These are phyloP conservation scores for Pecten maximus DNA, from an alignment of 2,888 invertebrate species.

Conservation along the genomic window DNA sequence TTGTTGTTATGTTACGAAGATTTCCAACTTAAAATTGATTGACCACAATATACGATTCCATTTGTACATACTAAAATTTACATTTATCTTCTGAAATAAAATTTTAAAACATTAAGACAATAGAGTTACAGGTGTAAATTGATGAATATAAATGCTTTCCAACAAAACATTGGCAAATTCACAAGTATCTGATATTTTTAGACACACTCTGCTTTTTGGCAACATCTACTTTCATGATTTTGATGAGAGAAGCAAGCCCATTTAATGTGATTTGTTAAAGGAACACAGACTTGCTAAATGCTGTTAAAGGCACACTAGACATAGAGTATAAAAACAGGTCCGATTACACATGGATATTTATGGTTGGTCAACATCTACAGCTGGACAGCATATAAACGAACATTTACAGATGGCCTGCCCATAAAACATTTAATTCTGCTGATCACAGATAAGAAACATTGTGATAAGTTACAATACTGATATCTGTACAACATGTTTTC, in stretches of 20 bases:
- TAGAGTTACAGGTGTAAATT: background rate
- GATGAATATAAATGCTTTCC: constrained; percentile 8
- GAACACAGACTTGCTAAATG: background rate
- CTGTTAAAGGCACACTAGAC: background rate
- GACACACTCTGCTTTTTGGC: constrained; percentile 13
- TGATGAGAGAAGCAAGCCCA: background rate
- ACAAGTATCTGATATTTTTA: constrained; percentile 33
- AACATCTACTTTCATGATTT: background rate
- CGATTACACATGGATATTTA: background rate
- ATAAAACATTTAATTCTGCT: too few species aligned
- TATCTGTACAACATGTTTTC: too few species aligned
- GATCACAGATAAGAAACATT: too few species aligned
- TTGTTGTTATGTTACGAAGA: background rate
- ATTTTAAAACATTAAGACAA: constrained; percentile 35
- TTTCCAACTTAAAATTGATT: constrained; percentile 27
- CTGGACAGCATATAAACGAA: background rate
- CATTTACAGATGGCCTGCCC: background rate
- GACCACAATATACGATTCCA: constrained; percentile 27
- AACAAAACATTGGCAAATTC: background rate
- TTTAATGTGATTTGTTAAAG: background rate
- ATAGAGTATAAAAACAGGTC: background rate
- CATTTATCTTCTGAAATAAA: constrained; percentile 5
- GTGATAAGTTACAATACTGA: too few species aligned
- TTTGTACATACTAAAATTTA: constrained; percentile 31
- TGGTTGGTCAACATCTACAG: background rate